Conservation (phyloP, 2,888 invertebrate genomes). For the Polylopha cassiicola region DNA sequence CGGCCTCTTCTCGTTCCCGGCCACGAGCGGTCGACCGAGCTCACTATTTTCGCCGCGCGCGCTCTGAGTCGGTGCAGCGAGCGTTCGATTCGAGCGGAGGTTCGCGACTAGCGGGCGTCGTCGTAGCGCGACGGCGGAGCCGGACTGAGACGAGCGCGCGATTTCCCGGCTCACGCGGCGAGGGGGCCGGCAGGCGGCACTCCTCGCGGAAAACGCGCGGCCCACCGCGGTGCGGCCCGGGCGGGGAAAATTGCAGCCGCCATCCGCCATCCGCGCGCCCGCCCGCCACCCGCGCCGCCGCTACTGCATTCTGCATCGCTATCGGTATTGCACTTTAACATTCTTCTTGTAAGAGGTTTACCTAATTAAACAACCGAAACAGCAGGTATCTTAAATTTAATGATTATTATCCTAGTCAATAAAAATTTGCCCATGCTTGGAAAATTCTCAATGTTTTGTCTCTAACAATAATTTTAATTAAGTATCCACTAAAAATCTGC, state of each 20-base stretch:
- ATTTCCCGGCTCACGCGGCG: conserved; percentile 68
- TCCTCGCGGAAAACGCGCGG: conserved; percentile 70
- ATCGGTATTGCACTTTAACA: conserved; percentile 23
- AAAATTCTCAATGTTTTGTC: too few species aligned
- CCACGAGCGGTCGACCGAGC: conserved; percentile 45
- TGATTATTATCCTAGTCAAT: too few species aligned
- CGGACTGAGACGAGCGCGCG: conserved; percentile 69
- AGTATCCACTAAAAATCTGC: too few species aligned
- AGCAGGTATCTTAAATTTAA: too few species aligned
- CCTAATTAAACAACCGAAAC: conserved; percentile 7
- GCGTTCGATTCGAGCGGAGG: conserved; percentile 38
- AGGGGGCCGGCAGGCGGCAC: conserved; percentile 59
- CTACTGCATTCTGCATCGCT: conserved; percentile 19
- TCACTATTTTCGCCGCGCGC: conserved; percentile 70
- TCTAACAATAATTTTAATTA: too few species aligned
- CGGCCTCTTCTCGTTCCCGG: conserved; percentile 53
- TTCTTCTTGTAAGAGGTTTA: conserved; percentile 15
- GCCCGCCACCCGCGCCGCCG: conserved; percentile 31
- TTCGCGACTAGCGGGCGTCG: conserved; percentile 63
- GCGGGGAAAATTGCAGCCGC: conserved; percentile 66
- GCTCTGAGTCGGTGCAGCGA: conserved; percentile 45
- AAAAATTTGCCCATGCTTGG: too few species aligned
- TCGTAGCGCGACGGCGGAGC: conserved; percentile 66
- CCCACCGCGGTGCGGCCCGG: conserved; percentile 49
- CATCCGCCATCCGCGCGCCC: conserved; percentile 44